Conservation (phyloP, 2,888 invertebrate genomes). For the Lycophotia porphyrea region DNA sequence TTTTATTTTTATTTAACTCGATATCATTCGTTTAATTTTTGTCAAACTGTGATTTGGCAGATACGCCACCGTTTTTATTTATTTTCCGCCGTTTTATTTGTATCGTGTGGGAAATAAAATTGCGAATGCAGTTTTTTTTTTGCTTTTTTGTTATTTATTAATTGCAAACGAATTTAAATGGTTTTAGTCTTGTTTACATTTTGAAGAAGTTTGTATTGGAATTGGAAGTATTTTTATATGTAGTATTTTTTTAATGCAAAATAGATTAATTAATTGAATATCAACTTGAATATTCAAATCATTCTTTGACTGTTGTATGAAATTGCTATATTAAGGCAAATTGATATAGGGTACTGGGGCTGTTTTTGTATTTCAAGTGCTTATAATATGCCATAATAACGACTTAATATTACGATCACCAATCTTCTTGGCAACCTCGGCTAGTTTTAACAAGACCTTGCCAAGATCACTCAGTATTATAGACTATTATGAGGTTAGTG, state of each 20-base stretch:
- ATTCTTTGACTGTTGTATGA: neutral
- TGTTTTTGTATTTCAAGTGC: neutral
- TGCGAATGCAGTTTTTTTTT: conserved; percentile 3
- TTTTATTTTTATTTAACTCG: conserved; percentile 29
- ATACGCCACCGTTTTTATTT: conserved; percentile 28
- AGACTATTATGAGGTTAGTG: conserved; percentile 16
- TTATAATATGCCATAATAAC: conserved; percentile 2
- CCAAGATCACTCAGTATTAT: conserved; percentile 43
- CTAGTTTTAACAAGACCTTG: conserved; percentile 6
- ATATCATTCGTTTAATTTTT: conserved; percentile 42
- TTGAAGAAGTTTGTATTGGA: neutral
- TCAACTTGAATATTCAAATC: neutral
- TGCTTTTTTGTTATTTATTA: neutral
- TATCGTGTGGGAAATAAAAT: conserved; percentile 28
- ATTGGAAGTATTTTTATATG: no score
- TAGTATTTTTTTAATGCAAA: no score
- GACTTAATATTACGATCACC: conserved; percentile 18
- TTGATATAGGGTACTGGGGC: neutral
- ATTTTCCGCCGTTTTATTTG: conserved; percentile 22
- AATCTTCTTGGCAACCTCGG: conserved; percentile 24
- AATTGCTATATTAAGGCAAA: neutral
- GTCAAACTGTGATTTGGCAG: conserved; percentile 35
- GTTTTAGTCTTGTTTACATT: neutral
- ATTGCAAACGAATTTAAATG: neutral
- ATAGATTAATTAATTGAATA: neutral